Evolutionary conservation across 92 coral and sea anemone species (phyloP).

Genomic region (Umimayanthus chanpuru): DNA sequence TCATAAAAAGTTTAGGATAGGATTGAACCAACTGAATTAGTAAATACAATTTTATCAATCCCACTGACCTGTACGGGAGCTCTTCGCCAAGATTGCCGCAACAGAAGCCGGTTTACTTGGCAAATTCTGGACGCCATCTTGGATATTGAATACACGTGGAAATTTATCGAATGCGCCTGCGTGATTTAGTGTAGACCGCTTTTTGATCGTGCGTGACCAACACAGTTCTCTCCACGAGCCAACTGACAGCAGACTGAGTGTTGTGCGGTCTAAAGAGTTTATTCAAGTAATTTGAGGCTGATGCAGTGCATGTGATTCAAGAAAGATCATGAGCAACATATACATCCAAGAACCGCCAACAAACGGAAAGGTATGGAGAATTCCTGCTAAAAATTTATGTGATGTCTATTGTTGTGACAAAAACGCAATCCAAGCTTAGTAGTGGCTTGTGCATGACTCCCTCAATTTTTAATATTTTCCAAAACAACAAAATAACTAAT

Average conservation of each 20-base stretch:
- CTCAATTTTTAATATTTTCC: too few species aligned
- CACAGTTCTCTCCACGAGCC: not conserved
- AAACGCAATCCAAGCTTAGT: too few species aligned
- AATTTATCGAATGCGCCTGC: constrained; percentile 41
- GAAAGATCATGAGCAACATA: constrained; percentile 81
- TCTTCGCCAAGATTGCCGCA: constrained; percentile 46
- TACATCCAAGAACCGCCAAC: constrained; percentile 99
- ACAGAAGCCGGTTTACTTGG: constrained; percentile 44
- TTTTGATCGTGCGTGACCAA: not conserved
- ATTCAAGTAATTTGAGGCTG: not conserved
- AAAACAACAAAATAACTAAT: too few species aligned
- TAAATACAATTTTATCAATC: not conserved
- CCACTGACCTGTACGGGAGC: constrained; percentile 45
- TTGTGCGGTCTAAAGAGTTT: too few species aligned
- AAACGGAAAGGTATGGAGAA: constrained; percentile 80
- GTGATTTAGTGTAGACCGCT: constrained; percentile 53
- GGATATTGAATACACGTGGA: constrained; percentile 61
- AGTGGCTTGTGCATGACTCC: too few species aligned
- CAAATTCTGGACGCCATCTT: constrained; percentile 81
- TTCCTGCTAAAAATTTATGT: not conserved
- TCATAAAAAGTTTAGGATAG: not conserved
- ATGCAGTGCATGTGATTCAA: not conserved
- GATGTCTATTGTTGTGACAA: too few species aligned
- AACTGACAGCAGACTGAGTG: not conserved
- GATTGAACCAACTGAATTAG: not conserved